Percentiles rank a stretch among this genome's conserved stretches.
These are phyloP conservation scores for Polymixis lichenea DNA, from an alignment of 2,888 invertebrate species.

Conservation along the genomic window DNA sequence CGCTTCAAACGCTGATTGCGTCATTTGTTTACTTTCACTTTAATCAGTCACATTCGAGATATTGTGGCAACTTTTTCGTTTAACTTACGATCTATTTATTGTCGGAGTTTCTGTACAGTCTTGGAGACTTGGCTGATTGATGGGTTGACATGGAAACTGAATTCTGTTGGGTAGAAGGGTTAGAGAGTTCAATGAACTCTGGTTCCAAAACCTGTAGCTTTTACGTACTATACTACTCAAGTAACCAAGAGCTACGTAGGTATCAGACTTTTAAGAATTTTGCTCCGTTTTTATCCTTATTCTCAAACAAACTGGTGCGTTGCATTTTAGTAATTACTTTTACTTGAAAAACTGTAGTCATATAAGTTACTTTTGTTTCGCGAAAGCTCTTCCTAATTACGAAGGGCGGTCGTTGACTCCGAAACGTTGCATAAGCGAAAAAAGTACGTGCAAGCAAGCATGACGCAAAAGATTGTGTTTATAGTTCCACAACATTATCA, in stretches of 20 bases:
- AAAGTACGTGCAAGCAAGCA: conserved; percentile 36
- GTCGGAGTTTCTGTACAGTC: conserved; percentile 62
- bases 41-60: conserved; percentile 63
- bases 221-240: conserved; percentile 10
- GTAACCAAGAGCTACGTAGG: conserved; percentile 7
- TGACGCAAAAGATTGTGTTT: conserved; percentile 31
- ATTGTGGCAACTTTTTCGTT: conserved; percentile 45
- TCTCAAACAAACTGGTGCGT: conserved; percentile 65
- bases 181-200: conserved; percentile 23
- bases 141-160: conserved; percentile 54
- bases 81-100: conserved; percentile 67
- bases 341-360: not conserved
- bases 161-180: conserved; percentile 40
- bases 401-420: conserved; percentile 39
- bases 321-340: not conserved
- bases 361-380: not conserved
- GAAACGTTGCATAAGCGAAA: conserved; percentile 49
- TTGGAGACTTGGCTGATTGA: conserved; percentile 61
- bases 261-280: not conserved
- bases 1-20: conserved; percentile 69
- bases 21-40: conserved; percentile 76
- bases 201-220: conserved; percentile 5
- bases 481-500: conserved; percentile 21
- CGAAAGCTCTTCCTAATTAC: conserved; percentile 47
- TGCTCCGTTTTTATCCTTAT: not conserved